Evolutionary conservation across 2,113 vertebrate genomes (phyloP).

Genomic region (Cyanistes caeruleus): DNA sequence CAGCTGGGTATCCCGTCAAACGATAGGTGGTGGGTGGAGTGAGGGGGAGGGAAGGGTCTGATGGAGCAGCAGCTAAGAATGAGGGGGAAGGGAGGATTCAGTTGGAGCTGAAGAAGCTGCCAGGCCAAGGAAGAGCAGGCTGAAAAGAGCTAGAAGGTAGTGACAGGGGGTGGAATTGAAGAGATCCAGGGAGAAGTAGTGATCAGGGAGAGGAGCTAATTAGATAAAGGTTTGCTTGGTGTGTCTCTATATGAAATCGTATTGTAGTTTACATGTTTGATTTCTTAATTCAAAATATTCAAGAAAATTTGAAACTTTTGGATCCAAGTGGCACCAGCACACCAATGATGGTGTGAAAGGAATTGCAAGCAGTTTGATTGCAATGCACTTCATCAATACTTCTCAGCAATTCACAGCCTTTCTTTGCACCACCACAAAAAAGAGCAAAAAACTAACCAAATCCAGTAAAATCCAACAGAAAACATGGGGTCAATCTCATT

Average conservation of each 20-base stretch:
- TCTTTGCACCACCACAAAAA: not conserved
- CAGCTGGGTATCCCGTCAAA: conserved; percentile 56
- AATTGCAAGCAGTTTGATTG: not conserved
- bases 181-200: not conserved
- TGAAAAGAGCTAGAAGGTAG: conserved; percentile 61
- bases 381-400: not conserved
- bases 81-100: conserved; percentile 64
- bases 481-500: not conserved
- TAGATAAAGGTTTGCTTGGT: not conserved
- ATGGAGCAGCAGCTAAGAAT: conserved; percentile 68
- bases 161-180: conserved; percentile 14
- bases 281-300: not conserved
- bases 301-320: not conserved
- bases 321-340: not conserved
- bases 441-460: not conserved
- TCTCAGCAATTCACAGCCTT: not conserved
- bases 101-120: conserved; percentile 58
- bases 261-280: not conserved
- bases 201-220: conserved; percentile 26
- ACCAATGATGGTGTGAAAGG: not conserved
- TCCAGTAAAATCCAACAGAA: not conserved
- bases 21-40: conserved; percentile 31
- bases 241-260: not conserved
- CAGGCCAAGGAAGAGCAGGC: conserved; percentile 44
- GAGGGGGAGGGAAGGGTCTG: conserved; percentile 59